Evolutionary conservation across 2,113 vertebrate species (phyloP).

Genomic region (Cygnus atratus): DNA sequence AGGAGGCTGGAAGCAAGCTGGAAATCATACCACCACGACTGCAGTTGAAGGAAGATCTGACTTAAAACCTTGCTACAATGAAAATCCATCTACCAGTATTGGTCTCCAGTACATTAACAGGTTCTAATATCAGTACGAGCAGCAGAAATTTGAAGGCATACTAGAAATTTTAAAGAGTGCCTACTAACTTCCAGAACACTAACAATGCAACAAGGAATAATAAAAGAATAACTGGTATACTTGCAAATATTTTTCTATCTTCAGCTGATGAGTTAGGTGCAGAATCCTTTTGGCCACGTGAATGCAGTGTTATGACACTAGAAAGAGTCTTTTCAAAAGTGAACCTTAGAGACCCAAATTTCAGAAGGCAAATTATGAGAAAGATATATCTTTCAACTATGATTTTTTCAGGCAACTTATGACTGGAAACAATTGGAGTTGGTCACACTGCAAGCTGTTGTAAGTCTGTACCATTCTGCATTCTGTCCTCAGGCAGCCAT

Average conservation of each 20-base stretch:
- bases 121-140: background rate
- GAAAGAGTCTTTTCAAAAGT: background rate
- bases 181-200: background rate
- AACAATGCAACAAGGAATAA: background rate
- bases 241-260: background rate
- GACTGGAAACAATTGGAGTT: background rate
- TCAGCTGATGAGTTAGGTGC: background rate
- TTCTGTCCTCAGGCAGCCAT: conserved; percentile 18
- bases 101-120: background rate
- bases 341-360: background rate
- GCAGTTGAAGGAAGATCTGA: background rate
- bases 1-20: background rate
- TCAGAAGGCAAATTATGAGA: background rate
- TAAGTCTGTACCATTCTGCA: background rate
- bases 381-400: rapidly evolving
- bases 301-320: background rate
- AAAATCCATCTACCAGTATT: background rate
- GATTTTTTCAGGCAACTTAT: background rate
- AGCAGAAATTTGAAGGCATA: background rate
- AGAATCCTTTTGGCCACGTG: background rate
- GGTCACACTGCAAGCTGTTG: background rate
- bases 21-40: background rate
- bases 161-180: background rate
- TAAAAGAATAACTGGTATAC: background rate
- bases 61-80: background rate